Conservation (phyloP, 2,888 invertebrate species). For the Halocaridina rubra region DNA sequence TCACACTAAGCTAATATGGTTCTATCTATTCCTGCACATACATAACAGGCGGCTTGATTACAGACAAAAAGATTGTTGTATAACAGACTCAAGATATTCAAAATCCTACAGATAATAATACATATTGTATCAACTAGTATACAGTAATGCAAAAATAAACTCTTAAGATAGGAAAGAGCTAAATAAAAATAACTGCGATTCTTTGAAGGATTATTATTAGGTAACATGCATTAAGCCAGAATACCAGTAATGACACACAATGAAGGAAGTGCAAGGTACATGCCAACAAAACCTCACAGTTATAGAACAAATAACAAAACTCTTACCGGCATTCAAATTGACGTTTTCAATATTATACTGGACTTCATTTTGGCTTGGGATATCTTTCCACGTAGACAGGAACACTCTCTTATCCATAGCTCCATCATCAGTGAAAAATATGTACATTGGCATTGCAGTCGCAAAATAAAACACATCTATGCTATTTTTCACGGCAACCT, state of each 20-base stretch:
- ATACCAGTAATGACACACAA: no score
- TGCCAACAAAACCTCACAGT: no score
- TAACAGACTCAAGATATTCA: no score
- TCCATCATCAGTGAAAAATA: conserved; percentile 94
- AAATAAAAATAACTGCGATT: no score
- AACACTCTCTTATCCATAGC: conserved; percentile 97
- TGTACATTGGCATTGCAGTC: conserved; percentile 90
- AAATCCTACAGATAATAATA: no score
- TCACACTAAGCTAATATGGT: no score
- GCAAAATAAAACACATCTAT: conserved; percentile 99
- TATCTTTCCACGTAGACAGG: conserved; percentile 98
- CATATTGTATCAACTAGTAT: background rate
- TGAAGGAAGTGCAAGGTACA: no score
- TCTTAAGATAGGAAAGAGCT: background rate
- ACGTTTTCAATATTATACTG: conserved; percentile 91
- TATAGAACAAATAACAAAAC: background rate
- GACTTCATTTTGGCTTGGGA: conserved; percentile 96
- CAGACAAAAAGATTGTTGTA: no score
- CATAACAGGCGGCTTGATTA: no score
- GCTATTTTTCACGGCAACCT: conserved; percentile 98
- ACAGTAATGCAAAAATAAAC: background rate
- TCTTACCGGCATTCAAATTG: conserved; percentile 75
- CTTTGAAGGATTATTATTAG: background rate
- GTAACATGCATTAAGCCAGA: background rate
- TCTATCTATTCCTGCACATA: no score